Percentiles rank a stretch among this genome's conserved stretches.
Evolutionary conservation across 2,888 invertebrate genomes (phyloP).

Genomic region (Lagria hirta): DNA sequence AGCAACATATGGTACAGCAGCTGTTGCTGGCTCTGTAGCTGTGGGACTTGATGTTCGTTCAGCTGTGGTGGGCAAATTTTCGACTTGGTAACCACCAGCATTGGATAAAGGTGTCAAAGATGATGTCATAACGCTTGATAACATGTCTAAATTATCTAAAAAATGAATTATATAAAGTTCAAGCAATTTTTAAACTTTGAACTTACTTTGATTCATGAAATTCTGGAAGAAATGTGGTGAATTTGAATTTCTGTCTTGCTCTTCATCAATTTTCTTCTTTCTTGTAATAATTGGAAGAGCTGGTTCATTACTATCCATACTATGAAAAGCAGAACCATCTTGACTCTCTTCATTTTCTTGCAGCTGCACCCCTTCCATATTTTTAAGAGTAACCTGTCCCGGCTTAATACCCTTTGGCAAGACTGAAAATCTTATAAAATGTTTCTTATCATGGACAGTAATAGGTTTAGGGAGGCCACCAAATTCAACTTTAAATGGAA

Average conservation of each 20-base stretch:
- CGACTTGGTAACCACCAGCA: conserved; percentile 60
- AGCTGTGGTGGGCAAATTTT: conserved; percentile 45
- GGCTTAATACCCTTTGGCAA: conserved; percentile 73
- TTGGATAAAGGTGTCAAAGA: conserved; percentile 57
- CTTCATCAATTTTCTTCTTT: conserved; percentile 27
- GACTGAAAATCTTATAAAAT: conserved; percentile 78
- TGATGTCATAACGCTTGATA: conserved; percentile 67
- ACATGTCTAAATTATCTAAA: conserved; percentile 63
- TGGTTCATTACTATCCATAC: conserved; percentile 41
- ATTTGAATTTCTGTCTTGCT: conserved; percentile 40
- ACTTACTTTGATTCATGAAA: conserved; percentile 50
- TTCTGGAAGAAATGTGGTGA: conserved; percentile 48
- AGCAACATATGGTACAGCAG: conserved; percentile 7
- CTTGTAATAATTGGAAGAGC: conserved; percentile 40
- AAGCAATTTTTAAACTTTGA: background rate
- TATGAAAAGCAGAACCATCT: conserved; percentile 24
- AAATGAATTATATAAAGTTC: conserved; percentile 11
- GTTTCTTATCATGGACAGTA: conserved; percentile 70
- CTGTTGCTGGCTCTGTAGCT: conserved; percentile 15
- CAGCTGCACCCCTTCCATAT: conserved; percentile 65
- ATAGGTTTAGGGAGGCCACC: conserved; percentile 83
- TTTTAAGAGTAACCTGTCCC: conserved; percentile 68
- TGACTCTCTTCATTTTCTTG: conserved; percentile 39
- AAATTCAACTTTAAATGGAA: conserved; percentile 76
- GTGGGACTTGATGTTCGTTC: no score